Evolutionary conservation across 1,140 invertebrate species (phyloP), one percentile per base, ranked within the genome.

Genomic region (Vanessa atalanta): DNA sequence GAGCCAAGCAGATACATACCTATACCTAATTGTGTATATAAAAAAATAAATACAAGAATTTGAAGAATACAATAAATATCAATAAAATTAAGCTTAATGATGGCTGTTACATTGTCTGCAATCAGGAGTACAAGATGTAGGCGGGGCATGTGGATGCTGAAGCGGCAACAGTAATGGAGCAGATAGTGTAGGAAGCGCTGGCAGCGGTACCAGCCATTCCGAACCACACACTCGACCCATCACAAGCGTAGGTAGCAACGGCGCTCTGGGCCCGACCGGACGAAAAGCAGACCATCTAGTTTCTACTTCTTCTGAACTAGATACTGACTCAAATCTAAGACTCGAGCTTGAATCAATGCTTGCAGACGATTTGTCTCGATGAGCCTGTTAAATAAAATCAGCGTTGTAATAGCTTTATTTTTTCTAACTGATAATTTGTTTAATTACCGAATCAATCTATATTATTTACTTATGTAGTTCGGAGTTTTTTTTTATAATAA

Each of bases 211-310:
- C 37, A 93, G 73, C 91, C 91, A 93, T 0, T 93, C 91, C 0
- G 89, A 91, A 0, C 89, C 89, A 64, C 89, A 93, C 0, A 93
- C 89, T n/a, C 89, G 69, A 0, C 91, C 89, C 89, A 91, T 91
- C 20, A 93, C 89, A 55, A 93, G 66, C 1, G 89, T 86, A 0
- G 91, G 89, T 13, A 93, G 76, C 8, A 91, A 68, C 0, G 88
- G 88, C 3, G 88, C 87, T 8, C 89, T 78, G 0, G 86, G 89
- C 0, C 89, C 88, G 0, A 93, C 91, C 0, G 91, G 91, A 1
- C 91, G 79, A 70, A 93, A 93, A 0, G 91, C 91, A 0, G 91
- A 93, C 91, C 91, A 93, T 43, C 89, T 76, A 0, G 83, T 77
- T 64, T 89, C 83, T 0, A 75, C 72, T 69, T 89, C 87, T 75